These are phyloP conservation scores for Stictonetta naevosa DNA, from an alignment of 2,113 vertebrate genomes.

Conservation along the genomic window DNA sequence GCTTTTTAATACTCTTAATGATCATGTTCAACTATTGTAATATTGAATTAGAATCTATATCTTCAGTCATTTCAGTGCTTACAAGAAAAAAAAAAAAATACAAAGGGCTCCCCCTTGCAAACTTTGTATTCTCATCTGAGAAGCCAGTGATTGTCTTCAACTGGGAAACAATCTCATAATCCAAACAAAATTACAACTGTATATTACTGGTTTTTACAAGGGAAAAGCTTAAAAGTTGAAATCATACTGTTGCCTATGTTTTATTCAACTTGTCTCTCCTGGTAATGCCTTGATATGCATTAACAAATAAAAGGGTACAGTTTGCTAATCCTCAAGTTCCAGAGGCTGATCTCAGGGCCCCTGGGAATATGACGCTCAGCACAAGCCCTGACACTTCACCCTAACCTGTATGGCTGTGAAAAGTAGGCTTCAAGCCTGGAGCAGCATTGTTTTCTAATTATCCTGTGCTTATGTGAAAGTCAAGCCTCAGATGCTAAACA, in stretches of 20 bases:
- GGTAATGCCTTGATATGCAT: constrained; percentile 9
- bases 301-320: not conserved
- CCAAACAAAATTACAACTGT: not conserved
- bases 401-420: constrained; percentile 9
- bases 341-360: constrained; percentile 1
- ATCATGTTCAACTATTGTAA: not conserved
- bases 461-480: not conserved
- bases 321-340: constrained; percentile 37
- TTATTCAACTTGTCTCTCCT: not conserved
- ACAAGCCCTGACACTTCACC: constrained; percentile 31
- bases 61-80: not conserved
- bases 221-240: constrained; percentile 11
- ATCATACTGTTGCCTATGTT: not conserved
- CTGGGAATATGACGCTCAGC: not conserved
- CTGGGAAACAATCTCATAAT: constrained; percentile 20
- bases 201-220: constrained; percentile 8
- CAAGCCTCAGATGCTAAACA: not conserved
- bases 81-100: not conserved
- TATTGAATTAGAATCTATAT: not conserved
- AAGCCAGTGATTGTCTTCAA: not conserved
- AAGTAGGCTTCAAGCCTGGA: constrained; percentile 33
- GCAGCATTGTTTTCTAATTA: constrained; percentile 51
- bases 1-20: not conserved
- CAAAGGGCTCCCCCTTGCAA: not conserved
- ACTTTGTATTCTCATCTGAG: not conserved